Evolutionary conservation across 2,888 invertebrate species (phyloP), one percentile per base, ranked within the genome.

Genomic region (Amiota minor): DNA sequence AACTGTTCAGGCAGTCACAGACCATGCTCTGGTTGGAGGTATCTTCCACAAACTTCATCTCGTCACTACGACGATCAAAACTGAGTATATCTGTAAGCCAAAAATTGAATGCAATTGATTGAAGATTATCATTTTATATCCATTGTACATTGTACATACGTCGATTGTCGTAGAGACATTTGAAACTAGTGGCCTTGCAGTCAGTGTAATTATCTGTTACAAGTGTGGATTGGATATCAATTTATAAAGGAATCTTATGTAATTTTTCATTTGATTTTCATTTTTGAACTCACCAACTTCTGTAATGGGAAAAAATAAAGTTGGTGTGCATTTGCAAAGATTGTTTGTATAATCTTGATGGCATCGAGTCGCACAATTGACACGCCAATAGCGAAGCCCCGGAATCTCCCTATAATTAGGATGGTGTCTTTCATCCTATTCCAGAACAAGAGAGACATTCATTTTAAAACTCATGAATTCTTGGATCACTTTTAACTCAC

Each of bases 1-100:
- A 89, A 73, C 85, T 89, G 14, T 83, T 87, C 12, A 88, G 76
- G 71, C 89, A 89, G 14, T 85, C 78, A 72, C 89, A 89, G 16
- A 79, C 76, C 89, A 89, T 89, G 50, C 81, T 81, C 0, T 84
- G 81, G n/a, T 77, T 80, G n/a, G 72, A 76, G 0, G 76, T 71
- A 73, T 79, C 78, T 10, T 86, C 80, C 18, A 89, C 82, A 74
- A 76, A 88, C 3, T 85, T 75, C 2, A 77, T 75, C 62, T 87
- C 87, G 2, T 75, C 59, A 0, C 75, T 71, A 1, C 83, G 80
- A 1, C 81, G 82, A 50, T 88, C 89, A 8, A 75, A 71, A 6
- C 79, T 72, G 12, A 88, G 86, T 49, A 83, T 77, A 47, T 76
- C 83, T 84, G 53, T 4, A 50, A 50, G 12, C 4, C 53, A 50